These are phyloP conservation scores for Andinoacara biseriatus DNA, from an alignment of 2,113 vertebrate species.

Conservation along the genomic window DNA sequence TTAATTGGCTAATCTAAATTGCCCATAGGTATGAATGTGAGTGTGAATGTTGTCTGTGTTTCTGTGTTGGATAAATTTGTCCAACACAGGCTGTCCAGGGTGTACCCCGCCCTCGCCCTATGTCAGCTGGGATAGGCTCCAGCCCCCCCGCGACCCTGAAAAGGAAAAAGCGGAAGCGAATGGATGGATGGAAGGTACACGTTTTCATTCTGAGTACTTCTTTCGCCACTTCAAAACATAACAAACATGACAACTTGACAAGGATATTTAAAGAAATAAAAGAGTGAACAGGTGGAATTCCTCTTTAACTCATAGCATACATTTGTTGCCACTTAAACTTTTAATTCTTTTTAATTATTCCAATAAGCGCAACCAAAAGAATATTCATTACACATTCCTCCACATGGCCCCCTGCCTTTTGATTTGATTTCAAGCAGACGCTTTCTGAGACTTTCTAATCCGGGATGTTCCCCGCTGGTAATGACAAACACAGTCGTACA, in stretches of 20 bases:
- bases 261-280: neutral
- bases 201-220: neutral
- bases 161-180: too few species aligned
- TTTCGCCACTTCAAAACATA: neutral
- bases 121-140: too few species aligned
- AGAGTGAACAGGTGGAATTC: neutral
- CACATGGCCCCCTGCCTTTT: neutral
- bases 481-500: conserved; percentile 16
- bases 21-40: too few species aligned
- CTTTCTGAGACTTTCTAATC: neutral
- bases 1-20: too few species aligned
- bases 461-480: neutral
- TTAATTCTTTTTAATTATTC: neutral
- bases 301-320: neutral
- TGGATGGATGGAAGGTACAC: neutral
- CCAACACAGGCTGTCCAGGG: too few species aligned
- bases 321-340: neutral
- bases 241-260: neutral
- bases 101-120: too few species aligned
- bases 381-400: neutral
- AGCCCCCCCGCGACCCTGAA: too few species aligned
- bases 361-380: neutral
- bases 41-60: too few species aligned
- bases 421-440: neutral
- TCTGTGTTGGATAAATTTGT: too few species aligned